Evolutionary conservation across 2,888 invertebrate genomes (phyloP).

Genomic region (Drosophila nigricruria): DNA sequence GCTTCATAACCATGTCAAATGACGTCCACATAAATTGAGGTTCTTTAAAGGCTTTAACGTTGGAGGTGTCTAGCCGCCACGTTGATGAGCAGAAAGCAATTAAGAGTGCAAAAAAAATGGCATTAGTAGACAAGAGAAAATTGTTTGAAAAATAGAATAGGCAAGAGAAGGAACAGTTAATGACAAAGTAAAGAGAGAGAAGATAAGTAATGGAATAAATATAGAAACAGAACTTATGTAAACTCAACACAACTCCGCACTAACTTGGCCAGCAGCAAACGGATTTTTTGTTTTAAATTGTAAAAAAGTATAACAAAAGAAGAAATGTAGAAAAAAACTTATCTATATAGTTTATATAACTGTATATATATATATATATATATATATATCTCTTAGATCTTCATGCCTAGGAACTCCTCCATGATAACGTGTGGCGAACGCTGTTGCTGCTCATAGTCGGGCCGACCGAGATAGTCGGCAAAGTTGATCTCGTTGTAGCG

Average conservation of each 20-base stretch:
- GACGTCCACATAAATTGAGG: conserved; percentile 41
- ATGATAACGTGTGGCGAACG: conserved; percentile 93
- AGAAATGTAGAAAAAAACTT: background rate
- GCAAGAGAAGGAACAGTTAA: background rate
- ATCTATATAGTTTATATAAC: background rate
- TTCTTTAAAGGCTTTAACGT: conserved; percentile 35
- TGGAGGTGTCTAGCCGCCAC: background rate
- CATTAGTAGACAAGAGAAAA: background rate
- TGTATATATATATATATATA: background rate
- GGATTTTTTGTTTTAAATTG: conserved; percentile 14
- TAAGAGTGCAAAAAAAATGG: conserved; percentile 32
- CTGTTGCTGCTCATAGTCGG: conserved; percentile 90
- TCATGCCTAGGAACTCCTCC: conserved; percentile 87
- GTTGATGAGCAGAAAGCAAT: conserved; percentile 37
- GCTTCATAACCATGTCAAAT: conserved; percentile 36
- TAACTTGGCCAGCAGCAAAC: background rate
- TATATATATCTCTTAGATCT: background rate
- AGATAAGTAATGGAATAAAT: background rate
- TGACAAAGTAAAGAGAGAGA: background rate
- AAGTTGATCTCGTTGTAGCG: conserved; percentile 91
- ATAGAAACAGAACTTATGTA: background rate
- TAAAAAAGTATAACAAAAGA: background rate
- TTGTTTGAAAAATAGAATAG: background rate
- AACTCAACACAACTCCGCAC: background rate
- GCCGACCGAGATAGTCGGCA: conserved; percentile 90